Evolutionary conservation across 2,113 vertebrate genomes (phyloP), one percentile per base, ranked within the genome.

Genomic region (Bettongia penicillata): DNA sequence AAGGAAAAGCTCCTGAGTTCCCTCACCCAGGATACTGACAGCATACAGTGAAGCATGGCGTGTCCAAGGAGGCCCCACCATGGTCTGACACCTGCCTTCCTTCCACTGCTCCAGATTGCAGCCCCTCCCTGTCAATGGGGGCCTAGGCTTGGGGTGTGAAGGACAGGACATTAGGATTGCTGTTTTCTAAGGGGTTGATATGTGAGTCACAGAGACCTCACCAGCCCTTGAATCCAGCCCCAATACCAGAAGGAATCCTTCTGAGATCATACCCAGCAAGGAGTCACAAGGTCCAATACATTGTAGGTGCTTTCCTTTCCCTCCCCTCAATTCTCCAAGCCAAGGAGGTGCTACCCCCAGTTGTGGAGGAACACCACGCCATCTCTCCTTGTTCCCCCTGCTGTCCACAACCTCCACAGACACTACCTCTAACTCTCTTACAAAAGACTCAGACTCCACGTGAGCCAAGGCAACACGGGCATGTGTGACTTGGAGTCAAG

Each of bases 61-160:
- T 19, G 51, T 16, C 51, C 51, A 28, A 8, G 28, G 26, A 9
- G 25, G 8, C 55, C 53, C 6, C 0, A 11, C 51, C 51, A 51
- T 11, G 51, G 51, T 51, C 52, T 53, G 52, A 24, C 55, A 8
- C 8, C 26, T 2, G 25, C 12, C 3, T 11, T 37, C 28, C 31
- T 31, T 68, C 31, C 31, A 68, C 0, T 25, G 16, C 10, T 77
- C 14, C 37, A 22, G 68, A n/a, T 19, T 0, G 2, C 6, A 16
- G 37, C 37, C 68, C 37, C 1, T 9, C 68, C 0, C 16, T 23
- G 6, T 14, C 0, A 1, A 10, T 2, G 37, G 16, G 8, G n/a
- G 68, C 37, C 57, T 10, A 31, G 57, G 61, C 61, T 16, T 37
- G 11, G 31, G 61, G 12, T 0, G 37, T 1, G 31, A 37, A 14